Base-by-base conservation (phyloP, 2,113 vertebrate species). In the Anser brachyrhynchus region DNA sequence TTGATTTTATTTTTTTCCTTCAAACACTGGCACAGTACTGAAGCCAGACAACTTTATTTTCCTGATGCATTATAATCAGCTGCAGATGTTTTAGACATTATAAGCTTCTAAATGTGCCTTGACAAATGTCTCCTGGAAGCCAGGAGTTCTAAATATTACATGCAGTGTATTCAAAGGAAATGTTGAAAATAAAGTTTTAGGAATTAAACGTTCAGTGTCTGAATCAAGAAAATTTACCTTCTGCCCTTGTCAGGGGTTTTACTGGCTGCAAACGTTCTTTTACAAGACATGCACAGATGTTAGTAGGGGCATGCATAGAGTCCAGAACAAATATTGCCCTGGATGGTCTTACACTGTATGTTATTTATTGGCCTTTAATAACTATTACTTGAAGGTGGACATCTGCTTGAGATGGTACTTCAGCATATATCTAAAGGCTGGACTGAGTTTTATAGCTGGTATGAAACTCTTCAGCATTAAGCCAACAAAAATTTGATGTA, bases 31-130 rank as follows among this genome's bases (percentile, higher is more conserved):
- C 76, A 72, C 0, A 0, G 41, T 72, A 10, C 87, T 74, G 57
- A 78, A 82, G 79, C 65, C 49, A 92, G 76, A 84, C 67, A 95
- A 73, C 54, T 95, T 95, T 84, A 92, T 95, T 95, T 93, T 96
- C 92, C 79, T 77, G 78, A 79, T 97, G 55, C 90, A 87, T 96
- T 85, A 29, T 93, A 95, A 95, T 73, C 91, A 94, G 46, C 89
- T 91, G 51, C 97, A 96, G 79, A 92, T 97, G 96, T 97, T 96
- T 96, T 80, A 90, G 83, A 77, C 35, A 76, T 96, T 96, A 91
- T 87, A 41, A 39, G 8, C 72, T 96, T 94, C 82, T 90, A 76
- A 87, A 88, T 87, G 73, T 90, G 51, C 79, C 91, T 95, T 96
- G 91, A 85, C 85, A 90, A 92, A 95, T 90, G 58, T 93, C 89